phyloP scores from a whole-genome alignment of 2,797 vertebrate genomes.

The Rhodeus uyekii region DNA sequence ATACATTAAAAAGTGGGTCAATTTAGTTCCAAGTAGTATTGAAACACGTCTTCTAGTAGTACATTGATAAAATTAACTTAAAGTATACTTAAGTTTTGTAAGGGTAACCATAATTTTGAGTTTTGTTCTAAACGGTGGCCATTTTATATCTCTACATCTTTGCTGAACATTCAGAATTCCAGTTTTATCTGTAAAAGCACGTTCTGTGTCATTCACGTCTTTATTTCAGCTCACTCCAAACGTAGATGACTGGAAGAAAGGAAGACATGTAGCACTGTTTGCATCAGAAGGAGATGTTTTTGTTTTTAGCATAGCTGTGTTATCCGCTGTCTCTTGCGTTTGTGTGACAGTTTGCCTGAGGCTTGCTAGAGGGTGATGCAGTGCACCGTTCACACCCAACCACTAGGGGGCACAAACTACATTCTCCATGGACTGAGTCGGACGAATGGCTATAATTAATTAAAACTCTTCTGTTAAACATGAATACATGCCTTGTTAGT shows the following conservation, averaged over 20 bases:
- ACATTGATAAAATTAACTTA: too few species aligned
- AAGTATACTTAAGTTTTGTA: neutral
- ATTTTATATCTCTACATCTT: too few species aligned
- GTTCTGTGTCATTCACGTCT: neutral
- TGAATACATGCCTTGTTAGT: neutral
- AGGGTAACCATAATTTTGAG: neutral
- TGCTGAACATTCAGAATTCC: neutral
- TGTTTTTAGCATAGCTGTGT: neutral
- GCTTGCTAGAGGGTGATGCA: constrained; percentile 10
- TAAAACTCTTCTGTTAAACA: neutral
- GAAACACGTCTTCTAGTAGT: too few species aligned
- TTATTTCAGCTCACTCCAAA: neutral
- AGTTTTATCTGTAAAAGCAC: neutral
- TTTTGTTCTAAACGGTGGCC: too few species aligned
- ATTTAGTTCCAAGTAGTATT: too few species aligned
- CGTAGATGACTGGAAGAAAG: neutral
- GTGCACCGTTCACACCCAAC: neutral
- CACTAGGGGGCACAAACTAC: constrained; percentile 27
- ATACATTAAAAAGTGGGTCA: too few species aligned
- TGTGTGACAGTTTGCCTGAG: constrained; percentile 7
- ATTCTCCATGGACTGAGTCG: neutral
- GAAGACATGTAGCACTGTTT: constrained; percentile 3
- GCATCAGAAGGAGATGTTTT: constrained; percentile 26
- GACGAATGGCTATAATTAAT: neutral
- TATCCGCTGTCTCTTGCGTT: constrained; percentile 4